Conservation (phyloP, 2,888 invertebrate genomes). For the Dendrolimus houi region DNA sequence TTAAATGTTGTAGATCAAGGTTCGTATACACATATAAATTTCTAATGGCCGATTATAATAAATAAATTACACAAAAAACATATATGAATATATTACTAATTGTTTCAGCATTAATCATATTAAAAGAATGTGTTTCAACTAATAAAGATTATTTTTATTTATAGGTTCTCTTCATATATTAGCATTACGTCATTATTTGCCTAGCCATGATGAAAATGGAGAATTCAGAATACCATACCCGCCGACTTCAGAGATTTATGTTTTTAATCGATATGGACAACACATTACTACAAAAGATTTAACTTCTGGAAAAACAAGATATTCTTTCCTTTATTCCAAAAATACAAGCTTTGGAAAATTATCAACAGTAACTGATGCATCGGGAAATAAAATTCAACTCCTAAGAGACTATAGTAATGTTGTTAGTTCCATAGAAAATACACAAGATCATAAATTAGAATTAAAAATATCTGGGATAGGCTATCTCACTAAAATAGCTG, state of each 20-base stretch:
- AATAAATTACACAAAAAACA: too few species aligned
- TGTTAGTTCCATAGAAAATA: constrained; percentile 95
- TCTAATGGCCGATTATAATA: too few species aligned
- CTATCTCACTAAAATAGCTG: constrained; percentile 90
- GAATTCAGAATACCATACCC: constrained; percentile 96
- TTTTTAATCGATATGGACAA: constrained; percentile 96
- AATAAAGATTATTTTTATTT: constrained; percentile 13
- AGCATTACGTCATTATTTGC: constrained; percentile 90
- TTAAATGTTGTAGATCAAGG: constrained; percentile 97
- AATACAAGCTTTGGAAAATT: constrained; percentile 96
- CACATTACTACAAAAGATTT: constrained; percentile 96
- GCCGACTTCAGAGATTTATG: constrained; percentile 94
- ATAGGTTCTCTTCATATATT: constrained; percentile 87
- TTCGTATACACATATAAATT: too few species aligned
- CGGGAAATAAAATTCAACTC: constrained; percentile 94
- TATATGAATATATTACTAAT: too few species aligned
- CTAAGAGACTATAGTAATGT: constrained; percentile 93
- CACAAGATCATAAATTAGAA: constrained; percentile 94
- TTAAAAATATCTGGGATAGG: constrained; percentile 95
- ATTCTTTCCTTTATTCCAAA: constrained; percentile 97
- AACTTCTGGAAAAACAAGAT: constrained; percentile 95
- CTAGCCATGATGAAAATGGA: constrained; percentile 90
- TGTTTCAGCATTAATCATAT: not conserved
- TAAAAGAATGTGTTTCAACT: not conserved
- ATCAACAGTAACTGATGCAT: constrained; percentile 94